Percentiles rank a stretch among this genome's conserved stretches.
Evolutionary conservation across 2,888 invertebrate genomes (phyloP).

Genomic region (Drosophila kuntzei): DNA sequence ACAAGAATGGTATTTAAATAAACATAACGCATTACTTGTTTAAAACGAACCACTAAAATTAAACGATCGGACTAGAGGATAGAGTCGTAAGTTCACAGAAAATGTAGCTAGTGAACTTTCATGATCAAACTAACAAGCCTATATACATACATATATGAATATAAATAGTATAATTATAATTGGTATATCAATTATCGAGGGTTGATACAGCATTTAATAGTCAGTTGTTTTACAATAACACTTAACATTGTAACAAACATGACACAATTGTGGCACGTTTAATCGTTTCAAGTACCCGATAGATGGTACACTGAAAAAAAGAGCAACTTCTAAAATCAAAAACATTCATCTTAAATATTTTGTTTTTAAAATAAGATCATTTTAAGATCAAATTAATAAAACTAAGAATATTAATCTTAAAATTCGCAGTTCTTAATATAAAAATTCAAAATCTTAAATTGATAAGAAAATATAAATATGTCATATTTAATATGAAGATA

Average conservation of each 20-base stretch:
- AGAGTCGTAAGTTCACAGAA: neutral
- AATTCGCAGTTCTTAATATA: no score
- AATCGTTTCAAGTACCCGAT: slow-evolving; percentile 24
- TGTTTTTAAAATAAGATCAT: no score
- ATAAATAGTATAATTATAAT: no score
- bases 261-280: slow-evolving; percentile 18
- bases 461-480: no score
- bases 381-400: no score
- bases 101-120: neutral
- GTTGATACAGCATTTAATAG: slow-evolving; percentile 2
- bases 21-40: neutral
- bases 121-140: neutral
- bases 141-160: no score
- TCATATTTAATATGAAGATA: no score
- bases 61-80: neutral
- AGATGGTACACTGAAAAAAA: no score
- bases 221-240: slow-evolving; percentile 19
- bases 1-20: neutral
- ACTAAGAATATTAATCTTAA: no score
- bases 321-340: no score
- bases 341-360: no score
- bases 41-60: neutral
- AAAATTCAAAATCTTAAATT: no score
- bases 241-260: slow-evolving; percentile 25
- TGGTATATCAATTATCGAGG: neutral